Conservation (phyloP, 1,140 invertebrate genomes). For the Nasonia vitripennis region DNA sequence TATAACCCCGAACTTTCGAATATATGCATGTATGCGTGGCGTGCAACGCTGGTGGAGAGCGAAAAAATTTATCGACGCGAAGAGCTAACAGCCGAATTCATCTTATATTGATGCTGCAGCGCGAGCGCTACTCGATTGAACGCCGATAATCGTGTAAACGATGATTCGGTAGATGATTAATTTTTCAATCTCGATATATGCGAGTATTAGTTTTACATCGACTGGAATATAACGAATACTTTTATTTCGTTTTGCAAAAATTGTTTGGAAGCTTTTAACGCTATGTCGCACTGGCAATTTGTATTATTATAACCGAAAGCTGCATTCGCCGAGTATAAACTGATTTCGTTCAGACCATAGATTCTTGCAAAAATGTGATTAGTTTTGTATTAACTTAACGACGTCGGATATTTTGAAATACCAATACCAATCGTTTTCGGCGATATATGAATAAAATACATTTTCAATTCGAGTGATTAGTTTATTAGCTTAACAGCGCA, state of each 20-base stretch:
- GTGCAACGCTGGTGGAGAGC: background rate
- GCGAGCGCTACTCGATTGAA: background rate
- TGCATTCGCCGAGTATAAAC: background rate
- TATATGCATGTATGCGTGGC: background rate
- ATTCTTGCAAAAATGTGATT: background rate
- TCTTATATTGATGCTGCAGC: conserved; percentile 25
- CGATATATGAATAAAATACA: background rate
- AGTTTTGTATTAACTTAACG: background rate
- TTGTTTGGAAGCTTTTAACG: background rate
- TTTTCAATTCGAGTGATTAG: background rate
- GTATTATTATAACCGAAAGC: background rate
- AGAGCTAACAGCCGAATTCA: background rate
- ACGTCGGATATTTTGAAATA: background rate
- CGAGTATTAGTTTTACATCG: background rate
- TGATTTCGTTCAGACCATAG: background rate
- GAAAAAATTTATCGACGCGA: background rate
- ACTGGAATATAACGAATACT: background rate
- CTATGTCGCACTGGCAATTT: background rate
- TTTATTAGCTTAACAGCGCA: background rate
- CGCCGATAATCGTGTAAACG: background rate
- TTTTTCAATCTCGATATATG: background rate
- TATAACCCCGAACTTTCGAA: background rate
- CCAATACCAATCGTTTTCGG: background rate
- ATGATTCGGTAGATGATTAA: background rate
- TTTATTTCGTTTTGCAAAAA: background rate